Percentiles rank a stretch among this genome's conserved stretches.
Conservation (phyloP, 2,888 invertebrate genomes). For the Acrocera orbiculus region DNA sequence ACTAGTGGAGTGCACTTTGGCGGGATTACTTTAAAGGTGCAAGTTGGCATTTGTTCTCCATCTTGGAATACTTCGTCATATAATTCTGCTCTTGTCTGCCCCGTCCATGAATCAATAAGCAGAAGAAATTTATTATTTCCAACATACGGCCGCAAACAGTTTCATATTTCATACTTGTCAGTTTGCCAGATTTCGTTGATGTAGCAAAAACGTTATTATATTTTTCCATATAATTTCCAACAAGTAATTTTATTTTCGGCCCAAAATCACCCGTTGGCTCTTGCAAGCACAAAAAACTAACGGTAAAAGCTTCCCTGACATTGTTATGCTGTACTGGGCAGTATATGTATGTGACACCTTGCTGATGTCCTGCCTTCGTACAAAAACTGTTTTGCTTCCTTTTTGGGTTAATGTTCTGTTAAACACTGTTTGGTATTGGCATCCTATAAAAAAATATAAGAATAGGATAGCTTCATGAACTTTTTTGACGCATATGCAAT, state of each 20-base stretch:
- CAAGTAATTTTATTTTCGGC: neutral
- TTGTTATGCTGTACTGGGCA: neutral
- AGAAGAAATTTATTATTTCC: slow-evolving; percentile 4
- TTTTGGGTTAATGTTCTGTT: neutral
- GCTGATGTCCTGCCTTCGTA: neutral
- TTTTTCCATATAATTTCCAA: slow-evolving; percentile 1
- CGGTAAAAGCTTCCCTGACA: neutral
- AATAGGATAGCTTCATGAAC: too few species aligned
- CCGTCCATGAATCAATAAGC: slow-evolving; percentile 3
- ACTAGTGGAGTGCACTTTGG: slow-evolving; percentile 1
- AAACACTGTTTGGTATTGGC: neutral
- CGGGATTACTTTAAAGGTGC: neutral
- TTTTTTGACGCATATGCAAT: too few species aligned
- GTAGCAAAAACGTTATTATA: slow-evolving; percentile 4
- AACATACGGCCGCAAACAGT: slow-evolving; percentile 2
- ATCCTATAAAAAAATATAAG: neutral
- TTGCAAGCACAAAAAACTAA: slow-evolving; percentile 2
- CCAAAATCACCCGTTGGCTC: slow-evolving; percentile 1
- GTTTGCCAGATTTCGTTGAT: slow-evolving; percentile 3
- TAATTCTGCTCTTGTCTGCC: slow-evolving; percentile 2
- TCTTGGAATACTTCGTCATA: slow-evolving; percentile 4
- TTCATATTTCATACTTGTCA: neutral
- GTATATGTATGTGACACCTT: slow-evolving; percentile 1
- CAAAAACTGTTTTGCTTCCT: neutral
- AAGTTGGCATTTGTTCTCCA: slow-evolving; percentile 2